Evolutionary conservation across 1,140 invertebrate genomes (phyloP), one percentile per base, ranked within the genome.

Genomic region (Ostrea edulis): DNA sequence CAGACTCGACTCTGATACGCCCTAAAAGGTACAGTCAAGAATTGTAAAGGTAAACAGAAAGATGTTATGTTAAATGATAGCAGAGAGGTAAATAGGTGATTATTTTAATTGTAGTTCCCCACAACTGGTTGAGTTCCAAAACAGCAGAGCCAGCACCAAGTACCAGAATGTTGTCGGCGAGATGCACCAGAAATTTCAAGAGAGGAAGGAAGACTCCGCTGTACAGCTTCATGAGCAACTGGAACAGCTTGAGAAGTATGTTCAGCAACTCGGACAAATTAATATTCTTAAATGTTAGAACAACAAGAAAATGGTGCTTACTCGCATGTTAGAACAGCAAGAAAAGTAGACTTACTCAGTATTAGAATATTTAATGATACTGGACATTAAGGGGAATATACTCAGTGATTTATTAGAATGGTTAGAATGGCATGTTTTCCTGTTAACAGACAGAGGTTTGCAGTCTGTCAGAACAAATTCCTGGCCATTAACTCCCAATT

Each of bases 211-310:
- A 55, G 94, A 95, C n/a, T 92, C 93, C 35, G 94, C 94, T 7
- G 87, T 94, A n/a, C 90, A 89, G 8, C 86, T 95, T 11, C 93
- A 95, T 88, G 94, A 94, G 53, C 91, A 91, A 11, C 89, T 95
- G 11, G 93, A 95, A 53, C 92, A 94, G 81, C 92, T 93, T 88
- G 94, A 95, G 53, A 94, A 92, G 94, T 94, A 90, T 85, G 86
- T 77, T 44, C 29, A 82, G 20, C 54, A 12, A 93, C 55, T 93
- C 93, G 88, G 94, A 95, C 55, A 94, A 92, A 94, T 94, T 90
- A 84, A 85, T 54, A 35, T 22, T 52, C 0, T 68, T 4, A 17
- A n/a, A 53, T 17, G n/a, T n/a, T 95, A 20, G 93, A 95, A 58
- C 91, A 94, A 62, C 0, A 62, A 17, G 2, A 62, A 58, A 93